A percentile compares a stretch with the other conserved stretches of the same genome.
Conservation (phyloP, 2,113 vertebrate species). For the Climacteris rufus region DNA sequence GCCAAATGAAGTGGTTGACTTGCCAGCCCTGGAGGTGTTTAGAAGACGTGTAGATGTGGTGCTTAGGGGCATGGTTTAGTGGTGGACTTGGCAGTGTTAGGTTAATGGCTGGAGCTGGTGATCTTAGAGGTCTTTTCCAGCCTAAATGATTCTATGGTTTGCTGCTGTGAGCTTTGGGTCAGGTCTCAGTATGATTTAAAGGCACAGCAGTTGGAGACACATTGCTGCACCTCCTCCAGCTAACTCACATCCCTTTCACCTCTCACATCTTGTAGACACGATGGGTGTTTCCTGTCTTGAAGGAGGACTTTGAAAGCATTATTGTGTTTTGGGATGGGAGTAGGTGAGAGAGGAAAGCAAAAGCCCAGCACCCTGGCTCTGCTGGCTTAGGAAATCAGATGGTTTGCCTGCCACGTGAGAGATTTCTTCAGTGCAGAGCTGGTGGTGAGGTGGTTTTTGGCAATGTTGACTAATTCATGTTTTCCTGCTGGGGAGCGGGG, state of each 20-base stretch:
- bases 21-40: neutral
- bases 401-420: neutral
- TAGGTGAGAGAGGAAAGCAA: neutral
- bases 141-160: neutral
- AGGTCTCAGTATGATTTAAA: fast-evolving
- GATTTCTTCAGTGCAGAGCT: neutral
- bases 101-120: neutral
- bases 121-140: neutral
- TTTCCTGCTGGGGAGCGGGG: fast-evolving
- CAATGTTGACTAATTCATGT: neutral
- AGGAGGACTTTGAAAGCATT: neutral
- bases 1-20: neutral
- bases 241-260: neutral
- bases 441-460: neutral
- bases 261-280: neutral
- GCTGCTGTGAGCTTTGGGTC: neutral
- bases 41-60: neutral
- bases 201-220: fast-evolving
- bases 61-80: neutral
- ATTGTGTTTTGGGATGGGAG: neutral
- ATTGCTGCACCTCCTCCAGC: neutral
- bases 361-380: neutral
- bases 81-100: neutral
- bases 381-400: neutral
- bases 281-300: constrained; percentile 3